These are phyloP conservation scores for Sylvicola cinctus DNA, from an alignment of 2,888 invertebrate species.

Conservation along the genomic window DNA sequence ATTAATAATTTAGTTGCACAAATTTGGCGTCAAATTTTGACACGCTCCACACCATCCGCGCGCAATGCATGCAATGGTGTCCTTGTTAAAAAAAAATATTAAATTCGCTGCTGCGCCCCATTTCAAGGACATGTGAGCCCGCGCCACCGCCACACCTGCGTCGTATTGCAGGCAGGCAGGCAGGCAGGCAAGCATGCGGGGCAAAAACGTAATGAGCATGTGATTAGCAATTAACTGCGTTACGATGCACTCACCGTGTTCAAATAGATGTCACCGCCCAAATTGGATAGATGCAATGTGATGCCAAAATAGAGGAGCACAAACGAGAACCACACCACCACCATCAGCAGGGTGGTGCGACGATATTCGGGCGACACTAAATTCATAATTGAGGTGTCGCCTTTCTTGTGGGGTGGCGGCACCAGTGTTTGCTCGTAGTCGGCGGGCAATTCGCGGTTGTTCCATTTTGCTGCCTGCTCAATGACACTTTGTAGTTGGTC, in stretches of 20 bases:
- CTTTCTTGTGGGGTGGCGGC: constrained; percentile 23
- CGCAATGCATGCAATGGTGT: too few species aligned
- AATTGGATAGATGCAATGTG: constrained; percentile 51
- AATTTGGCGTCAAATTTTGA: too few species aligned
- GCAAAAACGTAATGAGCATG: too few species aligned
- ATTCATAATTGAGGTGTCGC: constrained; percentile 35
- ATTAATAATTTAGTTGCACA: too few species aligned
- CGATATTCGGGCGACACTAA: constrained; percentile 42
- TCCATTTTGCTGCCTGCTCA: constrained; percentile 41
- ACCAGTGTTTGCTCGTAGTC: constrained; percentile 45
- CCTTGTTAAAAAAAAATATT: too few species aligned
- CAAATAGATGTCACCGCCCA: constrained; percentile 50
- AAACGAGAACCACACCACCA: constrained; percentile 51
- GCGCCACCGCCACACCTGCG: too few species aligned
- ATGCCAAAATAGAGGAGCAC: constrained; percentile 61
- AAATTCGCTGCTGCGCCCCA: too few species aligned
- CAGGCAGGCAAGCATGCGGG: too few species aligned
- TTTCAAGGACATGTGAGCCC: too few species aligned
- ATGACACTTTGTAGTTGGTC: constrained; percentile 42
- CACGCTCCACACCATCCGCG: too few species aligned
- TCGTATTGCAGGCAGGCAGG: too few species aligned
- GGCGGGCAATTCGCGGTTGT: constrained; percentile 37
- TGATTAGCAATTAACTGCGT: too few species aligned
- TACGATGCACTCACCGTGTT: constrained; percentile 41
- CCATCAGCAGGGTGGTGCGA: constrained; percentile 44